Conservation (phyloP, 2,797 vertebrate species). For the Anolis apletophallus region DNA sequence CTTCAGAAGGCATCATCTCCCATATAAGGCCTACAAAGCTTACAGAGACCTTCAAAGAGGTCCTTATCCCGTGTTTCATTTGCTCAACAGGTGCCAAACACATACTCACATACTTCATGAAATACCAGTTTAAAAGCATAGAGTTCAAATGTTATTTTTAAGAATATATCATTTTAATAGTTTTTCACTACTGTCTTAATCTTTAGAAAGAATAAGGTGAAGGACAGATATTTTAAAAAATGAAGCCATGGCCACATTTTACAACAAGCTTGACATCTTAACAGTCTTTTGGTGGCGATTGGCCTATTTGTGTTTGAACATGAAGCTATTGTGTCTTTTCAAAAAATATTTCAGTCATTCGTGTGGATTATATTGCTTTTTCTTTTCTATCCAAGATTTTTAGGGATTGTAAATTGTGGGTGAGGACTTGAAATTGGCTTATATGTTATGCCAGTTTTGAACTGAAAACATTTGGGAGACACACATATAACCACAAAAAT, state of each 20-base stretch:
- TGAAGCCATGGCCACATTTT: constrained; percentile 45
- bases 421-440: constrained; percentile 59
- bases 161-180: not conserved
- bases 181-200: constrained; percentile 33
- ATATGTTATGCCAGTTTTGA: constrained; percentile 57
- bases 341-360: not conserved
- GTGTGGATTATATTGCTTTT: constrained; percentile 51
- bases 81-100: not conserved
- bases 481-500: constrained; percentile 56
- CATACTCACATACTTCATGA: not conserved
- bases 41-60: no score
- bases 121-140: not conserved
- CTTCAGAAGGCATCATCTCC: no score
- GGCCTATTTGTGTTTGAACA: constrained; percentile 49
- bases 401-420: constrained; percentile 49
- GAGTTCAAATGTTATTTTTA: constrained; percentile 19
- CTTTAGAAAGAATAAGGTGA: constrained; percentile 34
- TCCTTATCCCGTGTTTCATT: no score
- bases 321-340: constrained; percentile 49
- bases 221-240: not conserved
- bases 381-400: constrained; percentile 54
- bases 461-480: constrained; percentile 63
- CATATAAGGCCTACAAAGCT: no score
- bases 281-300: constrained; percentile 51
- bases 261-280: constrained; percentile 12